These are phyloP conservation scores for Junco hyemalis DNA, from an alignment of 2,113 vertebrate species.

Conservation along the genomic window DNA sequence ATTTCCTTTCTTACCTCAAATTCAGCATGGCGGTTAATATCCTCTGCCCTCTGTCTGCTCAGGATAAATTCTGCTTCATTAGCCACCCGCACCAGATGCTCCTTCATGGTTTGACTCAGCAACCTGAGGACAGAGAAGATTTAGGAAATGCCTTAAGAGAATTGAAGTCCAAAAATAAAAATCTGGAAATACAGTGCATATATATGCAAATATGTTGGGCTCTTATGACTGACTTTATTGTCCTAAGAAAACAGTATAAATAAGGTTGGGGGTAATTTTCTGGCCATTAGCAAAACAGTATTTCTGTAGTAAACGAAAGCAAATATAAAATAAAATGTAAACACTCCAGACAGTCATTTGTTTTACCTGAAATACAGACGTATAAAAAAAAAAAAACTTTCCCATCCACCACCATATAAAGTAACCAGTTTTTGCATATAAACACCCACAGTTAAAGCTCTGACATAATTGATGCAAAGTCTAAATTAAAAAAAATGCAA, in stretches of 20 bases:
- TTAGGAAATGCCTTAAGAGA: neutral
- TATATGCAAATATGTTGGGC: neutral
- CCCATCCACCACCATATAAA: neutral
- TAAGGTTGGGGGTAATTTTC: neutral
- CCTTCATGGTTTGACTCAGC: constrained; percentile 98
- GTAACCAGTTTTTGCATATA: neutral
- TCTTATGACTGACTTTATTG: neutral
- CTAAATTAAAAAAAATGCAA: neutral
- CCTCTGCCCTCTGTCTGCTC: constrained; percentile 94
- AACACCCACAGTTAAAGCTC: neutral
- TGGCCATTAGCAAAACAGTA: neutral
- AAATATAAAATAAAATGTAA: neutral
- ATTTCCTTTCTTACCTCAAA: constrained; percentile 86
- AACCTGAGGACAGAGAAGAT: constrained; percentile 77
- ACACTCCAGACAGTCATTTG: neutral
- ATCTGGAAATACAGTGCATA: neutral
- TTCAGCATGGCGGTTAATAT: constrained; percentile 96
- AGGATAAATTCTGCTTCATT: constrained; percentile 99
- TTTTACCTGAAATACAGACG: neutral
- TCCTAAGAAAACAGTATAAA: neutral
- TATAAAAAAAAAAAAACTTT: neutral
- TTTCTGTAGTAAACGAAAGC: neutral
- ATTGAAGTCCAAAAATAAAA: neutral
- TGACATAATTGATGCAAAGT: neutral
- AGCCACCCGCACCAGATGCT: constrained; percentile 96